Evolutionary conservation across 2,797 vertebrate genomes (phyloP).

Genomic region (Myripristis jacobus): DNA sequence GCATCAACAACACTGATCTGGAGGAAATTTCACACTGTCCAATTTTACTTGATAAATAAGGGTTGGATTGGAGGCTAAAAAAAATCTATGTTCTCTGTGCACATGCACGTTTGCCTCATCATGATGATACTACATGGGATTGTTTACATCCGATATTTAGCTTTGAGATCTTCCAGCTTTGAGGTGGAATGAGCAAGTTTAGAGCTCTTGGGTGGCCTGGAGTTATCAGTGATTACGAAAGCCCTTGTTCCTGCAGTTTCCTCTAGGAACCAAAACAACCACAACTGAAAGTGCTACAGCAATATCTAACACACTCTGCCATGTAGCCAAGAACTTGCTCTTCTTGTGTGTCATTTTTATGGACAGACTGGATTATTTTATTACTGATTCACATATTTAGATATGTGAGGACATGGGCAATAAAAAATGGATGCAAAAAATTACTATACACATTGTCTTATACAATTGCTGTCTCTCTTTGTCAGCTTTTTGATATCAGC

Average conservation of each 20-base stretch:
- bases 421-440: not conserved
- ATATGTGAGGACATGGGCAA: too few relatives aligned
- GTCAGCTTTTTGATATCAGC: constrained; percentile 6
- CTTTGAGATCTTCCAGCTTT: constrained; percentile 22
- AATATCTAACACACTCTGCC: constrained; percentile 6
- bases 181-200: constrained; percentile 1
- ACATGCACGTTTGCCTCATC: not conserved
- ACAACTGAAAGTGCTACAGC: not conserved
- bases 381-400: too few relatives aligned
- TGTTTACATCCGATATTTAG: constrained; percentile 14
- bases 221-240: constrained; percentile 46
- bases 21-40: not conserved
- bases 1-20: too few relatives aligned
- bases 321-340: not conserved
- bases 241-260: constrained; percentile 25
- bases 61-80: not conserved
- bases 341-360: not conserved
- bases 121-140: not conserved
- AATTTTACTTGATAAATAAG: not conserved
- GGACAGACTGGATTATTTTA: not conserved
- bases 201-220: constrained; percentile 38
- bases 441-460: not conserved
- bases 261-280: constrained; percentile 58
- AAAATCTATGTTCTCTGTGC: not conserved
- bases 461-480: not conserved